Conservation (phyloP, 2,113 vertebrate species). For the Axis porcinus region DNA sequence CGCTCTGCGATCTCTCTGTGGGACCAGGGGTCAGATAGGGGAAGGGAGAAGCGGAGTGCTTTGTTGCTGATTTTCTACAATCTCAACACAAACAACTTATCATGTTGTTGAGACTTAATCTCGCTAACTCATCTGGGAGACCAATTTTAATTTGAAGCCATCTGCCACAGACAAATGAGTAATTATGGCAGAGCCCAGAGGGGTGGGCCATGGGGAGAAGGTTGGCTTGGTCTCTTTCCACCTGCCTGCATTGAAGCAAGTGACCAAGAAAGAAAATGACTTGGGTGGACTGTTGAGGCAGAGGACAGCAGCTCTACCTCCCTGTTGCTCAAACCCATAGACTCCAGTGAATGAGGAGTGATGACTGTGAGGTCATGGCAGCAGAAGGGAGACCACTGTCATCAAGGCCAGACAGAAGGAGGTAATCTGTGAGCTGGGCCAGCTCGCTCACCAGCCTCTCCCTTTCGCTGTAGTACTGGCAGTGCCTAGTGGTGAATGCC, state of each 20-base stretch:
- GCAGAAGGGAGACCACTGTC: not conserved
- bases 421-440: not conserved
- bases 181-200: conserved; percentile 74
- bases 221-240: conserved; percentile 47
- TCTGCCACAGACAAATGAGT: conserved; percentile 77
- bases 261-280: conserved; percentile 66
- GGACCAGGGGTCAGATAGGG: not conserved
- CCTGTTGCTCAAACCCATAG: not conserved
- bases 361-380: not conserved
- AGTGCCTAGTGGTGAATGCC: not conserved
- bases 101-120: conserved; percentile 66
- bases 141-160: conserved; percentile 76
- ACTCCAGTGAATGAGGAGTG: not conserved
- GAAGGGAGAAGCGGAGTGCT: not conserved
- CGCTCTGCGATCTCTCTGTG: not conserved
- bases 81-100: conserved; percentile 56
- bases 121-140: conserved; percentile 76
- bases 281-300: conserved; percentile 9
- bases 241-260: conserved; percentile 59
- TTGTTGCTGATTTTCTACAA: conserved; percentile 45
- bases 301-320: not conserved
- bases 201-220: conserved; percentile 41
- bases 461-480: not conserved
- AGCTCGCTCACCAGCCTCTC: not conserved
- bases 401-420: not conserved